These are phyloP conservation scores for Amblyjoppa proteus DNA, from an alignment of 2,888 invertebrate species.

Conservation along the genomic window DNA sequence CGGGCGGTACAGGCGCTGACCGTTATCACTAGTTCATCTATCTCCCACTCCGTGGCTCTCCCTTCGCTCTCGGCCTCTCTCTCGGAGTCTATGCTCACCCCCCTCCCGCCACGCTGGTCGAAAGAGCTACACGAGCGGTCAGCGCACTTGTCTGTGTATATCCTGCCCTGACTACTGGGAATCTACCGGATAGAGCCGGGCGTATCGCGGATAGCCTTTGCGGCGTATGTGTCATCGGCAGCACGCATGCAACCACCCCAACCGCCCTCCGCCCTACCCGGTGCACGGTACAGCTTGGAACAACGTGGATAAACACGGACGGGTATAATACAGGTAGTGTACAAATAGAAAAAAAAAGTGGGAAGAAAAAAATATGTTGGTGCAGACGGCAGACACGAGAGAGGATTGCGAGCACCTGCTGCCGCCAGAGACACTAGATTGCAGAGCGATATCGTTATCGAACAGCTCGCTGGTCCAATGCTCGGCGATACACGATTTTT, in stretches of 20 bases:
- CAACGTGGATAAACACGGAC: conserved; percentile 2
- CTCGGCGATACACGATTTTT: conserved; percentile 17
- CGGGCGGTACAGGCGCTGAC: conserved; percentile 50
- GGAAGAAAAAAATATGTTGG: conserved; percentile 13
- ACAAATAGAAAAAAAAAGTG: conserved; percentile 26
- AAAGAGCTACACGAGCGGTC: conserved; percentile 26
- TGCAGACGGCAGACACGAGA: conserved; percentile 36
- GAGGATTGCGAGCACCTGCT: conserved; percentile 47
- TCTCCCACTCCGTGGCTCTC: conserved; percentile 26
- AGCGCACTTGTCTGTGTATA: conserved; percentile 33
- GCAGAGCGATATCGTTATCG: conserved; percentile 58
- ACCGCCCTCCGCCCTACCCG: background rate
- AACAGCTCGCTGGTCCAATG: conserved; percentile 41
- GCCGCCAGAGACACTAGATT: conserved; percentile 54
- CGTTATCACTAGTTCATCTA: conserved; percentile 58
- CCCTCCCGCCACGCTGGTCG: background rate
- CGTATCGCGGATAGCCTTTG: conserved; percentile 42
- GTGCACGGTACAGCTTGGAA: conserved; percentile 19
- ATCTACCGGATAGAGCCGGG: background rate
- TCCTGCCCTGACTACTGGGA: conserved; percentile 28
- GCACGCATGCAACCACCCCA: conserved; percentile 29
- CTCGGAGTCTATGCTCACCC: background rate
- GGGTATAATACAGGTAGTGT: background rate
- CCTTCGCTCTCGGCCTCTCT: conserved; percentile 12
- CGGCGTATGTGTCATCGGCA: conserved; percentile 49